A percentile compares a stretch with the other conserved stretches of the same genome.
phyloP scores from a whole-genome alignment of 1,140 invertebrate genomes.

The Drosophila sproati region DNA sequence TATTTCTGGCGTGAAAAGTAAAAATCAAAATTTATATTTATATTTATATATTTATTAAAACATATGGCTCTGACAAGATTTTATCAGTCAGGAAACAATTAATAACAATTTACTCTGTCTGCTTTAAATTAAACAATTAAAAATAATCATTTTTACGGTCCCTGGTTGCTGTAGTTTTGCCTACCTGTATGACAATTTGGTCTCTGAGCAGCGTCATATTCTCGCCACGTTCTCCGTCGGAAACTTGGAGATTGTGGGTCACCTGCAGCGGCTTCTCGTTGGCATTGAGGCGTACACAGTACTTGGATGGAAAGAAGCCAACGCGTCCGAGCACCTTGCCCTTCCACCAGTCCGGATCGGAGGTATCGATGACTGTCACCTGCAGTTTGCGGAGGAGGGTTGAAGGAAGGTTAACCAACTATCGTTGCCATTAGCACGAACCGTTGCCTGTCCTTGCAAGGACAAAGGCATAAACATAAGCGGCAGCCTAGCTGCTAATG shows the following conservation, averaged over 20 bases:
- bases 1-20: too few relatives aligned
- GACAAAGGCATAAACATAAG: slow-evolving; percentile 23
- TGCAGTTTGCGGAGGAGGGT: slow-evolving; percentile 19
- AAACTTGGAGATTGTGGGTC: slow-evolving; percentile 89
- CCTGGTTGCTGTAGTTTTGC: too few relatives aligned
- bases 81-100: too few relatives aligned
- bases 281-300: slow-evolving; percentile 94
- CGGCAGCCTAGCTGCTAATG: slow-evolving; percentile 30
- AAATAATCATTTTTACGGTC: too few relatives aligned
- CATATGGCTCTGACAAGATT: too few relatives aligned
- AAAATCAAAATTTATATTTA: too few relatives aligned
- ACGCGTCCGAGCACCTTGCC: slow-evolving; percentile 95
- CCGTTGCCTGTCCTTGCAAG: slow-evolving; percentile 11
- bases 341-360: slow-evolving; percentile 98
- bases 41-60: too few relatives aligned
- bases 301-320: slow-evolving; percentile 98
- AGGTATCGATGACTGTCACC: slow-evolving; percentile 96
- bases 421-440: neutral
- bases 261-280: slow-evolving; percentile 95
- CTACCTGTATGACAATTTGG: slow-evolving; percentile 90
- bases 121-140: too few relatives aligned
- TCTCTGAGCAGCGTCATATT: slow-evolving; percentile 88
- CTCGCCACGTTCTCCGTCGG: slow-evolving; percentile 87
- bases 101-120: too few relatives aligned
- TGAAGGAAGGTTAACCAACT: neutral